phyloP scores from a whole-genome alignment of 2,797 vertebrate genomes.

The Caiman crocodilus region DNA sequence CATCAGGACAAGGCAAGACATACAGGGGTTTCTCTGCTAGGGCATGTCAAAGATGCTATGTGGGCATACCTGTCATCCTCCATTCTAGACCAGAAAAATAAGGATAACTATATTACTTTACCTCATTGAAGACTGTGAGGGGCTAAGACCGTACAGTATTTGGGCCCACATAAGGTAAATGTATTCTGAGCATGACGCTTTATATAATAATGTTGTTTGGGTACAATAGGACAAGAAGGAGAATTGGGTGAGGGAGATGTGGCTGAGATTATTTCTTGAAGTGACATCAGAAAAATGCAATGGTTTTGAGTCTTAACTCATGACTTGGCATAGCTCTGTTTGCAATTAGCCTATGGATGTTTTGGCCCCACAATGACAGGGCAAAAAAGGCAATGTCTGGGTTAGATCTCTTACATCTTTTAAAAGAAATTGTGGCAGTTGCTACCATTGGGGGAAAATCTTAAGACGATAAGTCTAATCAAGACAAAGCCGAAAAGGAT shows the following conservation, averaged over 20 bases:
- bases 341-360: accelerated
- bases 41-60: too few species aligned
- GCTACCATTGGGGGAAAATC: neutral
- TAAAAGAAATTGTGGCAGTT: neutral
- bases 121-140: accelerated
- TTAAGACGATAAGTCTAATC: neutral
- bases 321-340: accelerated
- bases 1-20: too few species aligned
- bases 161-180: neutral
- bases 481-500: constrained; percentile 28
- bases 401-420: neutral
- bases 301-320: neutral
- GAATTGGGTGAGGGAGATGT: neutral
- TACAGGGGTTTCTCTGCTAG: too few species aligned
- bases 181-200: neutral
- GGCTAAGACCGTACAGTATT: accelerated
- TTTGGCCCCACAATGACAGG: neutral
- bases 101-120: accelerated
- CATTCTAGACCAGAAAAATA: neutral
- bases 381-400: neutral
- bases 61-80: neutral
- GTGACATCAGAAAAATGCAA: accelerated
- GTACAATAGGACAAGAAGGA: accelerated
- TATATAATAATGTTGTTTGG: neutral
- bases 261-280: neutral